Evolutionary conservation across 2,797 vertebrate genomes (phyloP).

Genomic region (Gymnothorax javanicus): DNA sequence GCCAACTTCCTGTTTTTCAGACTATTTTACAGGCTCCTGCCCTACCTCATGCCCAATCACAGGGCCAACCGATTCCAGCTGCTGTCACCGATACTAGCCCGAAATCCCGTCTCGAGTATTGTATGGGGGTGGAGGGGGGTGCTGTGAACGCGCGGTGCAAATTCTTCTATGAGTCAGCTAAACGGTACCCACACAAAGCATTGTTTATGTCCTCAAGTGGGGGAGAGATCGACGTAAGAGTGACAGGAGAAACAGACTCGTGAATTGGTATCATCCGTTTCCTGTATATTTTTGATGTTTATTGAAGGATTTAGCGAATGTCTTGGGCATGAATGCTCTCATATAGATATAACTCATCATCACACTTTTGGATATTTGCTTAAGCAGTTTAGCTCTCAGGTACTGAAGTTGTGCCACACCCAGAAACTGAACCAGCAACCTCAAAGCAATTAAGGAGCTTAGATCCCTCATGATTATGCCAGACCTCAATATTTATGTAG

Average conservation of each 20-base stretch:
- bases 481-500: too few species aligned
- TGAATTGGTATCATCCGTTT: not conserved
- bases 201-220: not conserved
- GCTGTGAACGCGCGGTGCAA: not conserved
- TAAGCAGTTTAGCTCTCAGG: not conserved
- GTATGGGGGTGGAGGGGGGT: not conserved
- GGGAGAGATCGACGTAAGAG: not conserved
- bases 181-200: not conserved
- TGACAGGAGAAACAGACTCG: not conserved
- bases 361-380: too few species aligned
- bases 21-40: conserved; percentile 23
- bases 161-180: not conserved
- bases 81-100: not conserved
- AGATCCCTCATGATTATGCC: not conserved
- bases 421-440: not conserved
- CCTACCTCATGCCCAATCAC: not conserved
- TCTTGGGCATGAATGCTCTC: not conserved
- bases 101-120: not conserved
- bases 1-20: conserved; percentile 39
- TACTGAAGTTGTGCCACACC: not conserved
- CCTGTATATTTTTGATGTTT: not conserved
- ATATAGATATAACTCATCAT: too few species aligned
- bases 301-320: not conserved
- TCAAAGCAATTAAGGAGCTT: not conserved
- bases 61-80: conserved; percentile 1